Evolutionary conservation across 2,797 vertebrate species (phyloP), one percentile per base, ranked within the genome.

Genomic region (Carapus acus): DNA sequence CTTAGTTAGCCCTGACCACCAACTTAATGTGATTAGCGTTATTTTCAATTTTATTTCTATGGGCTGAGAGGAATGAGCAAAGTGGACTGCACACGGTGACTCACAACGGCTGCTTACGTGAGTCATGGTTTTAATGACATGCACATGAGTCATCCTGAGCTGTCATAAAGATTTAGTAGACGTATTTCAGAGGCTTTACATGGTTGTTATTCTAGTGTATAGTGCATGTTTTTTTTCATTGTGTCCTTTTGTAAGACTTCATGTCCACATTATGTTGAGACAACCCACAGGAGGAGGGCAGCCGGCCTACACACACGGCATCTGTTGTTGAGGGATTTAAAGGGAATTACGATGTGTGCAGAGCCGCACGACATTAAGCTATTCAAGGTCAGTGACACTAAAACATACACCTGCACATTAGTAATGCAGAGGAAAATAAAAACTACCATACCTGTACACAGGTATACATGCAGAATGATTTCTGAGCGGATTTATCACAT

Each of bases 271-370:
- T 29, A 11, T 11, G 27, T 33, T 3, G 8, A 33, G 6, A 33
- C 6, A 33, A 13, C 31, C 31, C 14, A 27, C 42, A 38, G 44
- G 56, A 12, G 38, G 40, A 49, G 60, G 61, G 58, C 46, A 38
- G 65, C 72, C 59, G 63, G 71, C 71, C 66, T 54, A 61, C 52
- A 63, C 78, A 69, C 52, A 58, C 37, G 55, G 69, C 77, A 80
- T 76, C 81, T 71, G 71, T 52, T 62, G 67, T 54, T 48, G 74
- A 72, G 59, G 71, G 83, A 66, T 74, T 88, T 83, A 78, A 74
- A 60, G 40, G 74, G 83, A 76, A 76, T 88, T 87, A 78, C 68
- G 65, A 69, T 39, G 59, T 33, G 46, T n/a, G 62, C 43, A 54
- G 56, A 56, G 62, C 50, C 65, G 75, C 67, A 65, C 71, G 74